Evolutionary conservation across 2,113 vertebrate genomes (phyloP), one percentile per base, ranked within the genome.

Genomic region (Rhadina sibilatrix): DNA sequence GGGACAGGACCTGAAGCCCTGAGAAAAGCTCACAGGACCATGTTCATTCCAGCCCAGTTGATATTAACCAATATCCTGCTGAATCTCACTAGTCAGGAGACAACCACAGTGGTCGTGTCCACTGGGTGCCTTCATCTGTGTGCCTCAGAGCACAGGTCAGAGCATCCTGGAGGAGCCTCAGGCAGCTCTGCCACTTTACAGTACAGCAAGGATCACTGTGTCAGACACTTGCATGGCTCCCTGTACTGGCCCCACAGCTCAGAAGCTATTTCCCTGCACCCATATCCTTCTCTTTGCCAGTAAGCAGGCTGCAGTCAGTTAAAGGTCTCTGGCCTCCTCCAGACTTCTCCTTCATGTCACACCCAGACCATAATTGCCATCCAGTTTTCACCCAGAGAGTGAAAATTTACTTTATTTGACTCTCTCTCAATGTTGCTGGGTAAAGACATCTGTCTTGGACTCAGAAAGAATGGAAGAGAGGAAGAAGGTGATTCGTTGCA

Each of bases 291-390:
- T 66, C 38, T 71, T 94, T 83, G n/a, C 64, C 84, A 28, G 83
- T 83, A 77, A 89, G 87, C 57, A 96, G 88, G 35, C 85, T 91
- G 20, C 68, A 94, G 13, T 77, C 91, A 76, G 60, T 90, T 50
- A 89, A 68, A 57, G 63, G 68, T n/a, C 70, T 96, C 42, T 86
- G 83, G 28, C 59, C 12, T 31, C 71, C 23, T 15, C 38, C 54
- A 72, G 70, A 61, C 13, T 71, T 87, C 12, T 15, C 14, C n/a
- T 97, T 94, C 19, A 38, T 65, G 27, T 88, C 66, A 35, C 23
- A 88, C 15, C 50, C 87, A 53, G 76, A 72, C n/a, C 70, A 61
- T 18, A 69, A 49, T 4, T 95, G 60, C 49, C 42, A 77, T 53
- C 87, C 69, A 53, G 21, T 53, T 54, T 54, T 54, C 37, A 54